Conservation (phyloP, 2,888 invertebrate species). For the Eupithecia exiguata region DNA sequence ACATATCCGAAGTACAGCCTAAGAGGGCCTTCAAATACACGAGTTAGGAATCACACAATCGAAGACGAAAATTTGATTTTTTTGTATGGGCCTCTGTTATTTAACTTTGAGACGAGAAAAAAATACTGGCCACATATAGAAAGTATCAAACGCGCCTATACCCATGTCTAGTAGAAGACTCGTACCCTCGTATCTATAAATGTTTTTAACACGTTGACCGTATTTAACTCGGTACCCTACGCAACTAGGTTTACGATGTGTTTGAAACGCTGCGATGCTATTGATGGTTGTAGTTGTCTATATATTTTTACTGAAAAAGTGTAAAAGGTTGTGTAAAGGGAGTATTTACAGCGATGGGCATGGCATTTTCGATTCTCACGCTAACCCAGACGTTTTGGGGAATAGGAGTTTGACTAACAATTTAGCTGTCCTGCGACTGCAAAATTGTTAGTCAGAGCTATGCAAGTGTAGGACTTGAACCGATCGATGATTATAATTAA, state of each 20-base stretch:
- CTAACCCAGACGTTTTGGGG: background rate
- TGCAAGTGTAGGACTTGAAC: too few relatives aligned
- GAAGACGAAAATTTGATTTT: too few relatives aligned
- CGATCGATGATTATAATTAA: too few relatives aligned
- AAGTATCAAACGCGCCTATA: background rate
- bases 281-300: background rate
- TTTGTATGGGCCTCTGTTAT: too few relatives aligned
- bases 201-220: background rate
- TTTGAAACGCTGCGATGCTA: background rate
- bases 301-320: background rate
- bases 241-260: slow-evolving; percentile 9
- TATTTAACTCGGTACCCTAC: background rate
- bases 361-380: background rate
- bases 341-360: background rate
- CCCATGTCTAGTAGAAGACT: background rate
- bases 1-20: too few relatives aligned
- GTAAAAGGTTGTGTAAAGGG: background rate
- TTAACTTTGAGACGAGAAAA: too few relatives aligned
- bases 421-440: background rate
- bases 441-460: too few relatives aligned
- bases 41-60: too few relatives aligned
- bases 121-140: too few relatives aligned
- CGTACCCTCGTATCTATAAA: slow-evolving; percentile 3
- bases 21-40: too few relatives aligned
- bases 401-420: background rate